These are phyloP conservation scores for Urocitellus parryii DNA, from an alignment of 2,113 vertebrate species.

Conservation along the genomic window DNA sequence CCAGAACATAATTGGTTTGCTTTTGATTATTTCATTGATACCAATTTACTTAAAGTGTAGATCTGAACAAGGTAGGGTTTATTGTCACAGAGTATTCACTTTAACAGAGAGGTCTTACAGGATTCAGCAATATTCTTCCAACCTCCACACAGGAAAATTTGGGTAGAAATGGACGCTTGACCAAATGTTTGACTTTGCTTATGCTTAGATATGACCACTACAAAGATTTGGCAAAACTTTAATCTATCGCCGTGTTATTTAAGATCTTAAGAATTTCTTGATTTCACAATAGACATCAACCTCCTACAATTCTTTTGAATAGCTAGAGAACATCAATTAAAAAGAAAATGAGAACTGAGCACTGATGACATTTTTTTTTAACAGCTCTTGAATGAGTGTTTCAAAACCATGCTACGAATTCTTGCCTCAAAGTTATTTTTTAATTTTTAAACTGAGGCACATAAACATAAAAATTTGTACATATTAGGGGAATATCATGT, in stretches of 20 bases:
- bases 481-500: background rate
- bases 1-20: conserved; percentile 89
- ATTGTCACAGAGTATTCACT: conserved; percentile 82
- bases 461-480: background rate
- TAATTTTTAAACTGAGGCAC: no score
- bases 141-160: background rate
- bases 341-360: conserved; percentile 33
- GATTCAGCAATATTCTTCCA: conserved; percentile 56
- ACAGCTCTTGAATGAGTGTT: background rate
- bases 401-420: background rate
- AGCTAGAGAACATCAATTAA: background rate
- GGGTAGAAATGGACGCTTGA: conserved; percentile 8
- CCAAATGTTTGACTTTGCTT: conserved; percentile 2
- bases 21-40: conserved; percentile 89
- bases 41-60: conserved; percentile 89
- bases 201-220: background rate
- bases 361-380: background rate
- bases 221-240: background rate
- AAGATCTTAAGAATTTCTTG: background rate
- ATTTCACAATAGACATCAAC: background rate
- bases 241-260: background rate
- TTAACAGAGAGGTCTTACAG: conserved; percentile 73
- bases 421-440: background rate
- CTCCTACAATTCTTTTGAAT: background rate
- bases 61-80: conserved; percentile 82